Evolutionary conservation across 1,140 invertebrate genomes (phyloP), one percentile per base, ranked within the genome.

Genomic region (Hydropsyche tenuis): DNA sequence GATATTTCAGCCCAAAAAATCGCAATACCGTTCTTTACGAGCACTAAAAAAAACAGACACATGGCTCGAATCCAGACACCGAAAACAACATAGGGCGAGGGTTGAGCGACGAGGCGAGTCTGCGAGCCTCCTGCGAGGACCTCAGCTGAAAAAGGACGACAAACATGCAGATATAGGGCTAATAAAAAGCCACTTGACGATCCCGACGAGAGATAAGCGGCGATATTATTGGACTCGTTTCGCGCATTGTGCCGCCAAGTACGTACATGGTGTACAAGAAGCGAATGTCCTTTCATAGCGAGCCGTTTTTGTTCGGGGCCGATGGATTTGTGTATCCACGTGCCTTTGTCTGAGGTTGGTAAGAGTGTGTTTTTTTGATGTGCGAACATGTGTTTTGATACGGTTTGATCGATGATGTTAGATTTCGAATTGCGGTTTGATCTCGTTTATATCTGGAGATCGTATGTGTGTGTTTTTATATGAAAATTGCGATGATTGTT

Each of bases 151-250:
- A 43, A 63, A 43, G 37, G n/a, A 63, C 27, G 18, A 14, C 7
- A 14, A 25, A 25, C 11, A 9, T 11, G 11, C 4, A 27, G 60
- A 37, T 18, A 69, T 7, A 69, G 27, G 22, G 68, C 68, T 56
- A 70, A 53, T 63, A 69, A 71, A 69, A 72, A 72, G 68, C 73
- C 73, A 75, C 73, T 75, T 75, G 73, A 75, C 68, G 64, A 56
- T 53, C 69, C n/a, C 30, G 63, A 43, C 56, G 51, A 23, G 63
- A 68, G 20, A 66, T 30, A 27, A 73, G 16, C 42, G 25, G 60
- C 51, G 69, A 72, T 66, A 64, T 69, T 66, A 73, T 53, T 69
- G 48, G 30, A 63, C 37, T 23, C 23, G 72, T 73, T 73, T 64
- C 48, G 16, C 46, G 45, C 56, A 68, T 56, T 37, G 9, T 37